Conservation (phyloP, 2,797 vertebrate genomes). For the Podarcis siculus region DNA sequence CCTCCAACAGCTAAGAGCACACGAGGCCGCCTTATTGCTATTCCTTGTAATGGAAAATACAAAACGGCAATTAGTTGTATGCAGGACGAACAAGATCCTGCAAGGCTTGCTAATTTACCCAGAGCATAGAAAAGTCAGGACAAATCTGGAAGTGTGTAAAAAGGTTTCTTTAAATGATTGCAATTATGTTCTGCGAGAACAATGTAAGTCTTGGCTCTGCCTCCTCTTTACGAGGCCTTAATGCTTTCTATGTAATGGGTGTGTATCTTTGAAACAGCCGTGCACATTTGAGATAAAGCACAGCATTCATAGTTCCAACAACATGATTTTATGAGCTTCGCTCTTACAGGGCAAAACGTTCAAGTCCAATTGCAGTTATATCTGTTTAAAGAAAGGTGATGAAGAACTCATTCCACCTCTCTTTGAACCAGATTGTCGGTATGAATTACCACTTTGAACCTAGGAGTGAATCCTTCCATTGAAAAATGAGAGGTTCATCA, state of each 20-base stretch:
- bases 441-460: background rate
- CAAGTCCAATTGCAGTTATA: background rate
- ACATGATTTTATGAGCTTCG: background rate
- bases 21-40: constrained; percentile 25
- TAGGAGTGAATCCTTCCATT: background rate
- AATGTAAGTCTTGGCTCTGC: background rate
- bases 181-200: background rate
- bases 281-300: constrained; percentile 18
- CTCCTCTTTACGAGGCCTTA: background rate
- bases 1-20: background rate
- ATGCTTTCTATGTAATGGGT: constrained; percentile 32
- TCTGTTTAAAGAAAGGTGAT: background rate
- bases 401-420: background rate
- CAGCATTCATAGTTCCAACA: background rate
- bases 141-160: constrained; percentile 4
- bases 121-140: background rate
- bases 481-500: too few species aligned
- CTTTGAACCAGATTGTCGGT: too few species aligned
- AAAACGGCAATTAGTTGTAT: background rate
- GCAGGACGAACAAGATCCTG: background rate
- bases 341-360: background rate
- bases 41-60: background rate
- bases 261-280: constrained; percentile 27
- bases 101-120: constrained; percentile 1
- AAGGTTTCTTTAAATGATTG: background rate